Evolutionary conservation across 2,888 invertebrate species (phyloP).

Genomic region (Spodoptera littoralis): DNA sequence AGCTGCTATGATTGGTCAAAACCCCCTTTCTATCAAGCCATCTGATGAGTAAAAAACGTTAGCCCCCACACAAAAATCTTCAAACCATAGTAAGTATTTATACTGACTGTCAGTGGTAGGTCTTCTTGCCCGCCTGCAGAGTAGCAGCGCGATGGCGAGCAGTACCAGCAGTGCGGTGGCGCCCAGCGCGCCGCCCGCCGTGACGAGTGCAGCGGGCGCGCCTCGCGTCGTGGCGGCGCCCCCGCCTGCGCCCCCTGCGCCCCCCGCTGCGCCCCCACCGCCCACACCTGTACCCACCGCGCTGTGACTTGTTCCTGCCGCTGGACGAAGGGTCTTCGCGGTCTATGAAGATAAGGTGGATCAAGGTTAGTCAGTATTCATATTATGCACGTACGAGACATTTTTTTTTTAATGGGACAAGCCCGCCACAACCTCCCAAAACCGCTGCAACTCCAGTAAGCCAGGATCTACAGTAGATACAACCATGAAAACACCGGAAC

Average conservation of each 20-base stretch:
- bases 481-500: no score
- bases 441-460: no score
- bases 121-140: constrained; percentile 77
- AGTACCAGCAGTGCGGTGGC: constrained; percentile 76
- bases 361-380: no score
- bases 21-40: no score
- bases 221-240: constrained; percentile 51
- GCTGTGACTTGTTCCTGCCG: constrained; percentile 33
- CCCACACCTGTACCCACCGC: constrained; percentile 59
- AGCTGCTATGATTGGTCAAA: no score
- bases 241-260: constrained; percentile 65
- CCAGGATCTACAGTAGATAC: no score
- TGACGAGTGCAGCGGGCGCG: constrained; percentile 74
- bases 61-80: no score
- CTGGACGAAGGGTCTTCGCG: constrained; percentile 63
- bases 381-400: no score
- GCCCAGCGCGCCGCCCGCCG: constrained; percentile 82
- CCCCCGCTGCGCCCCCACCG: constrained; percentile 50
- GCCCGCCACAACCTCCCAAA: no score
- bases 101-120: constrained; percentile 58
- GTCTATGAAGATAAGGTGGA: constrained; percentile 45
- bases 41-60: no score
- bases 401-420: no score
- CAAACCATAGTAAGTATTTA: not conserved
- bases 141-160: constrained; percentile 73